phyloP scores from a whole-genome alignment of 2,888 invertebrate species.

The Athrips mouffetella region DNA sequence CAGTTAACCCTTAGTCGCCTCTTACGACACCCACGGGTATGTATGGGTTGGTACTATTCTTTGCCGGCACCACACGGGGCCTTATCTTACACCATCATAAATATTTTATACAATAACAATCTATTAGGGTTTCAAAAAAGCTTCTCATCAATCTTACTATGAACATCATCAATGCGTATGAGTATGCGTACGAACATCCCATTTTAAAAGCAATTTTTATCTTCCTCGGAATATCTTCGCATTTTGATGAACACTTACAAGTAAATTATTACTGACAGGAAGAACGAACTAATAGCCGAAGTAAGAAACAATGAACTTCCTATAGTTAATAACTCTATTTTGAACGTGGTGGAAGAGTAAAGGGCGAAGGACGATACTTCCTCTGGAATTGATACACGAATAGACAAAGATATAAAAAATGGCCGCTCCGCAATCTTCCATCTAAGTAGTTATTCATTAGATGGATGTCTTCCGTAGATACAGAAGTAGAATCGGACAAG shows the following conservation, averaged over 20 bases:
- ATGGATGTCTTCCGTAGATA: too few species aligned
- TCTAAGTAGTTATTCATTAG: too few species aligned
- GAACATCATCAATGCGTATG: background rate
- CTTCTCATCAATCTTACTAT: background rate
- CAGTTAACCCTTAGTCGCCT: too few species aligned
- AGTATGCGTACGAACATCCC: background rate
- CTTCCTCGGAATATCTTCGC: background rate
- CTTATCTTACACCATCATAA: too few species aligned
- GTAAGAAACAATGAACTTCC: slow-evolving; percentile 23
- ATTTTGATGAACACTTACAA: background rate
- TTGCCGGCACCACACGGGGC: too few species aligned
- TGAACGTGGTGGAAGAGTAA: background rate
- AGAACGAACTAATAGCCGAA: slow-evolving; percentile 19
- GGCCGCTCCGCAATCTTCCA: too few species aligned
- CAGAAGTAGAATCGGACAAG: too few species aligned
- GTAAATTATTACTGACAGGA: slow-evolving; percentile 7
- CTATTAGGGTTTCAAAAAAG: background rate
- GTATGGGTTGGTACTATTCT: too few species aligned
- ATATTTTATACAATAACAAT: too few species aligned
- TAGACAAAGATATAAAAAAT: background rate
- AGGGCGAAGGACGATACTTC: slow-evolving; percentile 14
- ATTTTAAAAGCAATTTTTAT: slow-evolving; percentile 5
- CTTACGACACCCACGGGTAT: too few species aligned
- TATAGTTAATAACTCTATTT: slow-evolving; percentile 11
- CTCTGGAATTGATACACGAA: background rate